Evolutionary conservation across 2,888 invertebrate genomes (phyloP), one percentile per base, ranked within the genome.

Genomic region (Torymus texanus): DNA sequence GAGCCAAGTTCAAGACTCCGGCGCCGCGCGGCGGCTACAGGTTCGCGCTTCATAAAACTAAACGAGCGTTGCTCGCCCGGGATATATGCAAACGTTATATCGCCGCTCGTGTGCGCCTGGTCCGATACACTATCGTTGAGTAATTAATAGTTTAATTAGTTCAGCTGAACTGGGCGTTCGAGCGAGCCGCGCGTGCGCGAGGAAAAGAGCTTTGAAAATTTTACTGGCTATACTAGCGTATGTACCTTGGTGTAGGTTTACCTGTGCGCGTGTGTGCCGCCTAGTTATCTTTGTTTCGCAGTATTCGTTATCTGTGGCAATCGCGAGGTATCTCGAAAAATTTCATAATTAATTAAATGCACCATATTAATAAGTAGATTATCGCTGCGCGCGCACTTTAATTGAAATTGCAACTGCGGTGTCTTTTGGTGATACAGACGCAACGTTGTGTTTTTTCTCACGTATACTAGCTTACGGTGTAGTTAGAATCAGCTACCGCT

Each of bases 111-210:
- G 14, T 12, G 18, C 21, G 56, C 24, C 51, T 14, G 13, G 13
- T 13, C 16, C n/a, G 67, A 77, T 70, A 61, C 73, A 70, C 41
- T 78, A 81, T 78, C 81, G 53, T 8, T 51, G 21, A 16, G 58
- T 81, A 81, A 81, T 78, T 68, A 78, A 78, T 81, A 78, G 78
- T 81, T 81, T 78, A 78, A 81, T 81, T 81, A 65, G 72, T 50
- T 61, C 63, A 66, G 13, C 51, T 61, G 56, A 67, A 55, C 66
- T 61, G 59, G 56, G 58, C 41, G 41, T 41, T 41, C 41, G 41
- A 41, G 8, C 41, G 5, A 5, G 5, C 41, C 10, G 10, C 1
- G 8, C 8, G 41, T 8, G 41, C 41, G 41, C 41, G 41, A 21
- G 21, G 8, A 41, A 41, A 41, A 41, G 41, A 41, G 41, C 41